Conservation (phyloP, 2,797 vertebrate genomes). For the Etheostoma perlongum region DNA sequence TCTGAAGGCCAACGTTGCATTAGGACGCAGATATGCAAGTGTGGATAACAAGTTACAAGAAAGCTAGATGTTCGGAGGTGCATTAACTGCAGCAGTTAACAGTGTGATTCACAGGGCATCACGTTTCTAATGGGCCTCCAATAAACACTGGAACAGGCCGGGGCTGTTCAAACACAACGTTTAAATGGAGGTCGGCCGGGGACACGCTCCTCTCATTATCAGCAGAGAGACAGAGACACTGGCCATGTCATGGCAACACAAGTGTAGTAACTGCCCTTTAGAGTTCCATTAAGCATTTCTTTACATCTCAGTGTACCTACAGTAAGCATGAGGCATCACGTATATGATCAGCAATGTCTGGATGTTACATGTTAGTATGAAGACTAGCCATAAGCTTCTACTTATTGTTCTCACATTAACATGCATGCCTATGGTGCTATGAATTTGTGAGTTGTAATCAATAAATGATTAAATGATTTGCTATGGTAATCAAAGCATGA, state of each 20-base stretch:
- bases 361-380: neutral
- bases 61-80: neutral
- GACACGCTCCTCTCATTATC: constrained; percentile 58
- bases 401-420: neutral
- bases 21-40: neutral
- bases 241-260: neutral
- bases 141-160: constrained; percentile 62
- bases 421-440: no score
- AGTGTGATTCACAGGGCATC: constrained; percentile 59
- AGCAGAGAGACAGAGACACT: neutral
- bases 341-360: neutral
- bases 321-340: neutral
- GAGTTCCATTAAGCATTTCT: neutral
- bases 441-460: no score
- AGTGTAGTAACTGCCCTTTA: accelerated
- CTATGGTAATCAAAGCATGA: no score
- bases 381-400: neutral
- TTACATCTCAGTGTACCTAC: neutral
- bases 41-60: neutral
- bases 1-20: neutral
- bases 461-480: no score
- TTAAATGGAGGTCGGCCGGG: constrained; percentile 56
- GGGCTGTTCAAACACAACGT: constrained; percentile 57
- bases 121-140: constrained; percentile 63
- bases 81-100: constrained; percentile 3